Base-by-base conservation (phyloP, 2,888 invertebrate species). In the Leucoma salicis region DNA sequence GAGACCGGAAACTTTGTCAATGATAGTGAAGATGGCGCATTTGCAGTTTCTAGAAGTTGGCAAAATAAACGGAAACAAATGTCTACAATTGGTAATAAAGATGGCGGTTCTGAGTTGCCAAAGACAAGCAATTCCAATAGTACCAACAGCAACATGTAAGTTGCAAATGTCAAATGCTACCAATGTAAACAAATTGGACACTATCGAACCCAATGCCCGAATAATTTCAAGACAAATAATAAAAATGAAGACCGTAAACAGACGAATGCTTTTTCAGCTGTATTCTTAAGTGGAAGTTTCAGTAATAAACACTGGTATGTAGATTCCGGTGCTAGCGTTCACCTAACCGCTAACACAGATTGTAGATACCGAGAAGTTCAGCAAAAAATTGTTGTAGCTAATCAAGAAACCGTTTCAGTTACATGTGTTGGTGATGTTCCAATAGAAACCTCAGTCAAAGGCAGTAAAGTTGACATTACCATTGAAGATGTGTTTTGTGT, bases 271-370 rank as follows among this genome's bases (percentile, higher is more conserved):
- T 44, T 46, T 15, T 38, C 18, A 27, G 42, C 39, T 18, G 43
- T 46, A 2, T 50, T 50, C 15, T 25, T 46, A 1, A 41, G 27
- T 29, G 38, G 43, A 0, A 29, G 10, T 28, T 49, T 39, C 21
- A 31, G 14, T 10, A 45, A 36, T 31, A 25, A 14, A 3, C 36
- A 49, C 8, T 50, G 46, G 44, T 50, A 50, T 16, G 35, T 46
- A 18, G 43, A 50, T 21, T 46, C 46, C 1, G 50, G 46, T 3
- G 46, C 43, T 0, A 46, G 46, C 11, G 16, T 14, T 2, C 40
- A 50, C 14, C 15, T 31, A 40, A 33, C 32, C 8, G 14, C 34
- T 10, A 28, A 28, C 12, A 4, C 3, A 12, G 12, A 28, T 13
- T 28, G 13, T 5, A 12, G n/a, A 4, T n/a, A 25, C 10, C 25